Percentiles rank a stretch among this genome's conserved stretches.
phyloP scores from a whole-genome alignment of 2,113 vertebrate species.

The Mastomys natalensis region DNA sequence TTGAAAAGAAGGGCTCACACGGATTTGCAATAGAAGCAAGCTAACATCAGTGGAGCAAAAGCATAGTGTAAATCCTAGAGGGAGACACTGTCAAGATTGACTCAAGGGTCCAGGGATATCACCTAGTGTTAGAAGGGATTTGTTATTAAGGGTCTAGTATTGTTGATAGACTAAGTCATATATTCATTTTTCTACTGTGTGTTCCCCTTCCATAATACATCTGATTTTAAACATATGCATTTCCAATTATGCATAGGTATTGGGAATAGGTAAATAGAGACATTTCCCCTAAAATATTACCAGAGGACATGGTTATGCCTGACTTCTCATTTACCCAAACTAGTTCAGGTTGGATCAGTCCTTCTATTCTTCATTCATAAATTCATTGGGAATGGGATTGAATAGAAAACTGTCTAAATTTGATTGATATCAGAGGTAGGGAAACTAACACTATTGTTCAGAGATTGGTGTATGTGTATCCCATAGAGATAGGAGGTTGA shows the following conservation, averaged over 20 bases:
- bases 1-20: background rate
- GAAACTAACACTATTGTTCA: background rate
- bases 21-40: background rate
- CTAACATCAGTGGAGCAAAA: background rate
- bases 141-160: background rate
- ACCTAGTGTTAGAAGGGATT: background rate
- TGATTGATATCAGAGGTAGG: background rate
- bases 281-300: background rate
- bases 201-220: background rate
- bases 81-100: background rate
- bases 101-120: background rate
- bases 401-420: background rate
- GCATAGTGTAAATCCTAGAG: background rate
- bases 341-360: background rate
- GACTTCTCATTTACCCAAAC: background rate
- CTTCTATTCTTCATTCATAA: background rate
- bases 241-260: background rate
- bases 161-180: background rate
- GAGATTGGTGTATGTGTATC: background rate
- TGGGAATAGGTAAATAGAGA: background rate
- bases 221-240: background rate
- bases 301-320: background rate
- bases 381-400: background rate
- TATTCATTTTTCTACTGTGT: background rate
- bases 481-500: background rate